These are phyloP conservation scores for Lithophane semibrunnea DNA, from an alignment of 2,888 invertebrate species.

Conservation along the genomic window DNA sequence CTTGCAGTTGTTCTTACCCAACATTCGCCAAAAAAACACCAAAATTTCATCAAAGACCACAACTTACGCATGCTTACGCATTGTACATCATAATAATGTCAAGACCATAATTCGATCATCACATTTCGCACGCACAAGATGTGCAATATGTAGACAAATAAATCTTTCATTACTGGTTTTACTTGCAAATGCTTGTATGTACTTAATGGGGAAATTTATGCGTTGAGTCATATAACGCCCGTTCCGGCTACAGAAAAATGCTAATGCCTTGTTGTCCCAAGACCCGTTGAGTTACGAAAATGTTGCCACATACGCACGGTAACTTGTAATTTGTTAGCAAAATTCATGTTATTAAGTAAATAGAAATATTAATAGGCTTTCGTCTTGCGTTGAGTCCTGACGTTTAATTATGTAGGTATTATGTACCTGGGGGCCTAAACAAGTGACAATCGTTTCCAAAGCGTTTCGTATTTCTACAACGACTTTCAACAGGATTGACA, in stretches of 20 bases:
- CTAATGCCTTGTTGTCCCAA: background rate
- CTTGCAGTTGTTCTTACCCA: background rate
- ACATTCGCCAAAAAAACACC: background rate
- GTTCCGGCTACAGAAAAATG: slow-evolving; percentile 21
- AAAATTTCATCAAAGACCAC: background rate
- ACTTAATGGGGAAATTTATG: slow-evolving; percentile 43
- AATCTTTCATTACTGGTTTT: slow-evolving; percentile 22
- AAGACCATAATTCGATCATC: background rate
- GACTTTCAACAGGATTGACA: too few relatives aligned
- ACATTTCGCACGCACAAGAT: slow-evolving; percentile 16
- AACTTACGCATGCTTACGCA: background rate
- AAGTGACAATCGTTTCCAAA: too few relatives aligned
- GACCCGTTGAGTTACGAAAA: slow-evolving; percentile 6
- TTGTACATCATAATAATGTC: slow-evolving; percentile 19
- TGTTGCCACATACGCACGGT: background rate
- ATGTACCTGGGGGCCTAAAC: too few relatives aligned
- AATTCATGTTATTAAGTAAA: background rate
- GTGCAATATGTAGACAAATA: slow-evolving; percentile 35
- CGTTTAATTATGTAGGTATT: too few relatives aligned
- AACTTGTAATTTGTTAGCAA: background rate
- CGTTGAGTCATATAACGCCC: slow-evolving; percentile 33
- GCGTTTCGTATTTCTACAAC: too few relatives aligned
- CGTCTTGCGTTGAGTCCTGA: background rate
- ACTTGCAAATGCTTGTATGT: slow-evolving; percentile 23
- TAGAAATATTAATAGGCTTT: background rate